Evolutionary conservation across 2,797 vertebrate genomes (phyloP).

Genomic region (Pipistrellus pygmaeus): DNA sequence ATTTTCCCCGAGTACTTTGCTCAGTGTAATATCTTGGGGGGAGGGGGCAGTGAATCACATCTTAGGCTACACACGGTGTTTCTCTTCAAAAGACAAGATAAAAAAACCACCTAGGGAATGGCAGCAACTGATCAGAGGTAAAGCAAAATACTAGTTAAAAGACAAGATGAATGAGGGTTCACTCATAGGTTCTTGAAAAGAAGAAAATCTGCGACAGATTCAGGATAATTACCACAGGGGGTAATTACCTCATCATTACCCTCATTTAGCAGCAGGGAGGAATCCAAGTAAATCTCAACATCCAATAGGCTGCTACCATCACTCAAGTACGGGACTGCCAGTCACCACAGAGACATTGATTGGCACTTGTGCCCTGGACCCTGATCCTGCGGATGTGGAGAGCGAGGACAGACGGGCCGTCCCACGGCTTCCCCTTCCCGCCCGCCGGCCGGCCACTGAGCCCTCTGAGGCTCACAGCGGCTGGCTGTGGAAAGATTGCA

Average conservation of each 20-base stretch:
- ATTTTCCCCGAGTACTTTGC: conserved; percentile 53
- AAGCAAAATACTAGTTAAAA: conserved; percentile 47
- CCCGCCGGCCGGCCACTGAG: background rate
- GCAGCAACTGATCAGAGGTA: conserved; percentile 25
- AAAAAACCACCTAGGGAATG: conserved; percentile 38
- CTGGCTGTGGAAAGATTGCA: background rate
- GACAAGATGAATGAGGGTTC: background rate
- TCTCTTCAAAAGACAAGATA: conserved; percentile 20
- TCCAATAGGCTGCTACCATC: background rate
- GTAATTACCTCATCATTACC: background rate
- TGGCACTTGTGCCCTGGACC: background rate
- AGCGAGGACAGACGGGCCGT: background rate
- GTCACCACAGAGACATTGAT: background rate
- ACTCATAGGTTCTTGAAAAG: background rate
- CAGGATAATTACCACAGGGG: background rate
- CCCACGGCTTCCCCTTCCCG: background rate
- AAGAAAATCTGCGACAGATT: background rate
- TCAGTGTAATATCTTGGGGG: background rate
- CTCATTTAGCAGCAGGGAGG: background rate
- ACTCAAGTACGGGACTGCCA: background rate
- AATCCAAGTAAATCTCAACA: conserved; percentile 26
- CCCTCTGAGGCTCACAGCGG: background rate
- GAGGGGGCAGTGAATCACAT: background rate
- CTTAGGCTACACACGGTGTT: background rate
- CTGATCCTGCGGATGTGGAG: background rate